Base-by-base conservation (phyloP, 92 coral and sea anemone genomes). In the Porites lobata region DNA sequence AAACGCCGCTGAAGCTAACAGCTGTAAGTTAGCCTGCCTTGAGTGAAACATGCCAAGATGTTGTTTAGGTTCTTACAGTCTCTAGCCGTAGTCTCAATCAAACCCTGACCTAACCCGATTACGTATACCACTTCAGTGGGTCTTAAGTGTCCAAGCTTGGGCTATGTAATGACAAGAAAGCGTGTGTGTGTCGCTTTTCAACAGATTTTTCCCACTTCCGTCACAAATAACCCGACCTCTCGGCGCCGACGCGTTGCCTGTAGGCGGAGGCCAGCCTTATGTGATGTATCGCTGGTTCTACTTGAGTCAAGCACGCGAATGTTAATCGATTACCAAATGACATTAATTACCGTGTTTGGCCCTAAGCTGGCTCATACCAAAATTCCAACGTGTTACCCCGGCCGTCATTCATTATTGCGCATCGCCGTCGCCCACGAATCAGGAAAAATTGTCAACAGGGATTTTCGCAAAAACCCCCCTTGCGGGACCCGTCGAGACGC, bases 151-250 rank as follows among this genome's bases (percentile, higher is more conserved):
- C 21, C 87, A 12, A 61, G 72, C 87, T 75, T 74, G 76, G 14
- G 83, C 83, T 66, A 43, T 76, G 84, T 78, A 85, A 76, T 85
- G 83, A 67, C 76, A 76, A 85, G 67, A 52, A 51, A 68, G n/a
- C 84, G 76, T 11, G 13, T 65, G 84, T 85, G 59, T 77, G 58
- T 74, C 89, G 82, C 83, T 85, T 78, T 85, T 85, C 83, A 76
- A 85, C 82, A 54, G 77, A 85, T 64, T 78, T 69, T 29, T 76
- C 68, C 83, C 77, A 85, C 89, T 85, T 85, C 89, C 89, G 89
- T 85, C 89, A 85, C 89, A 85, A 85, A 76, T 85, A 63, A 65
- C 75, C 68, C 72, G 89, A n/a, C 89, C 65, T 43, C 20, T 8
- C 26, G 89, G 89, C 89, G 89, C 89, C 89, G 51, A 50, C 80